Conservation (phyloP, 2,113 vertebrate genomes). For the Platysternon megacephalum region DNA sequence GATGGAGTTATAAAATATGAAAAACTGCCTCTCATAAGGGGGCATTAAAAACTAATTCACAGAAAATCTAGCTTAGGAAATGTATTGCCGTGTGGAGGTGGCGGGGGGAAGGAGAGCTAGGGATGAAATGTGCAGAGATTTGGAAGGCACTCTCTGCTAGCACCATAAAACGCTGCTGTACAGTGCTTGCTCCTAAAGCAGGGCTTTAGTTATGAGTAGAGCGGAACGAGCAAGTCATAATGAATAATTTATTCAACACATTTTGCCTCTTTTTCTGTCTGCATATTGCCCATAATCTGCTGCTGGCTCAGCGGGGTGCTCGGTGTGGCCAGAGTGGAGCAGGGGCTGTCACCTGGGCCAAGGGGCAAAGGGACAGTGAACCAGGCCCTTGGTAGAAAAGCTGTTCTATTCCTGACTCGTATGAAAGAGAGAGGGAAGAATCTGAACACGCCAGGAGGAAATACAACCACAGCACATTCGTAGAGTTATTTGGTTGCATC, state of each 20-base stretch:
- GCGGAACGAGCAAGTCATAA: not conserved
- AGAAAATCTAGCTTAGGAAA: conserved; percentile 28
- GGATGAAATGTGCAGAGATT: not conserved
- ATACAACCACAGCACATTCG: not conserved
- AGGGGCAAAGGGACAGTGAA: not conserved
- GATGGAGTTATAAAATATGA: conserved; percentile 51
- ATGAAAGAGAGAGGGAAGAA: not conserved
- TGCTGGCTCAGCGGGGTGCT: accelerated
- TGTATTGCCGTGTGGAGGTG: not conserved
- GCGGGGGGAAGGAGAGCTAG: accelerated
- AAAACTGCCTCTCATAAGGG: conserved; percentile 37
- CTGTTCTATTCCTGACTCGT: not conserved
- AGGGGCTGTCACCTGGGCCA: not conserved
- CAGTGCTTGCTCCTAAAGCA: not conserved
- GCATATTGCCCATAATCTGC: accelerated
- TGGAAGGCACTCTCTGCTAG: not conserved
- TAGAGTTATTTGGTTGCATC: not conserved
- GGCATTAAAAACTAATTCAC: conserved; percentile 49
- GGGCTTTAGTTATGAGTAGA: not conserved
- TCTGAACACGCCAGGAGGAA: accelerated
- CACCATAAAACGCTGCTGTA: not conserved
- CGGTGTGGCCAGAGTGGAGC: not conserved
- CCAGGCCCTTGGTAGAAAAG: not conserved
- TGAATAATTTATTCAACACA: not conserved
- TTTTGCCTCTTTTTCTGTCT: accelerated